Evolutionary conservation across 2,113 vertebrate genomes (phyloP).

Genomic region (Strigops habroptila): DNA sequence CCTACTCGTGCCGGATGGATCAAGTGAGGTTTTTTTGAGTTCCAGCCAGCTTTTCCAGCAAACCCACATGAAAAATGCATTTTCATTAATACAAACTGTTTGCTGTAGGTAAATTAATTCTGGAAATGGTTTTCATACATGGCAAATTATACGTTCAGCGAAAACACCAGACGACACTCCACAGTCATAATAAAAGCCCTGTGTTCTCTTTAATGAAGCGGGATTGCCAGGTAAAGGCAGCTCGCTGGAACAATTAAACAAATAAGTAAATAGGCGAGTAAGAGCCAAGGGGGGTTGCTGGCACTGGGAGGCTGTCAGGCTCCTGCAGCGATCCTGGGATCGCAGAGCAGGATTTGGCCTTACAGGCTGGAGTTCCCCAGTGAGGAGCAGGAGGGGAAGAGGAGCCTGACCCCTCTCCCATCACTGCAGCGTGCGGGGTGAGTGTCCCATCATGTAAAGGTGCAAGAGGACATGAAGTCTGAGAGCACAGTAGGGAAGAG

Average conservation of each 20-base stretch:
- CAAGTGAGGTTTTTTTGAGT: conserved; percentile 65
- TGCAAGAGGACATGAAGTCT: rapidly evolving
- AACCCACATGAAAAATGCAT: conserved; percentile 59
- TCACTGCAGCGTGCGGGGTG: rapidly evolving
- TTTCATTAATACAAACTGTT: conserved; percentile 76
- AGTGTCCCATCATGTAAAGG: rapidly evolving
- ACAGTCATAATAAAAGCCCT: neutral
- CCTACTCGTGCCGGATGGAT: conserved; percentile 64
- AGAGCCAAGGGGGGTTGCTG: neutral
- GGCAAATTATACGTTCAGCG: conserved; percentile 52
- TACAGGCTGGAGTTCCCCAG: rapidly evolving
- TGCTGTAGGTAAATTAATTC: conserved; percentile 76
- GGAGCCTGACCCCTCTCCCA: neutral
- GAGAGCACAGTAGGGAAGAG: rapidly evolving
- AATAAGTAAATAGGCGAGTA: neutral
- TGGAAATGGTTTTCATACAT: conserved; percentile 66
- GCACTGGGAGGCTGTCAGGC: neutral
- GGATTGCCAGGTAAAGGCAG: conserved; percentile 4
- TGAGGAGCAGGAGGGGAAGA: neutral
- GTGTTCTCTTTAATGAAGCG: neutral
- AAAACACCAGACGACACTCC: neutral
- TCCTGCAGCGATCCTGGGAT: neutral
- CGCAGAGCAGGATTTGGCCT: neutral
- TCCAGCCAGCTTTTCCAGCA: conserved; percentile 36
- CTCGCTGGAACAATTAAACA: neutral